Percentiles rank a stretch among this genome's conserved stretches.
phyloP scores from a whole-genome alignment of 2,888 invertebrate species.

The Zygaena filipendulae region DNA sequence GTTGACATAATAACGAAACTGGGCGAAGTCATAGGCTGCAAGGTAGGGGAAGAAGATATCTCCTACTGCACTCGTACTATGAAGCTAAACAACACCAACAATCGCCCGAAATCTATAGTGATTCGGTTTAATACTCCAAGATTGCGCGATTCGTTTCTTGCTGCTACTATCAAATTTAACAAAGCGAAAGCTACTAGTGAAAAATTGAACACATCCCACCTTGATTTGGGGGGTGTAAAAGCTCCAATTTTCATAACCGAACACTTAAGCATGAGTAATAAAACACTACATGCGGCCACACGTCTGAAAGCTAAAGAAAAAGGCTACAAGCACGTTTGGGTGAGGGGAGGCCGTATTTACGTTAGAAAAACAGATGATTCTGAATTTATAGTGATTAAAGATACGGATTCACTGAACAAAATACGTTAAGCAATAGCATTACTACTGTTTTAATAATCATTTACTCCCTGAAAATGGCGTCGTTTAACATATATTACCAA shows the following conservation, averaged over 20 bases:
- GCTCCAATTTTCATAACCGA: too few relatives aligned
- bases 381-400: too few relatives aligned
- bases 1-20: conserved; percentile 4
- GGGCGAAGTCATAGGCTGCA: conserved; percentile 2
- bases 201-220: too few relatives aligned
- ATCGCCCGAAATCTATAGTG: conserved; percentile 10
- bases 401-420: too few relatives aligned
- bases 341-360: background rate
- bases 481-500: conserved; percentile 5
- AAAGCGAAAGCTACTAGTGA: conserved; percentile 8
- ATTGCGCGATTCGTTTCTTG: conserved; percentile 6
- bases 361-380: background rate
- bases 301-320: background rate
- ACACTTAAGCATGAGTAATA: too few relatives aligned
- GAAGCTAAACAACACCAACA: conserved; percentile 2
- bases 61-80: conserved; percentile 10
- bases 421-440: too few relatives aligned
- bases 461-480: background rate
- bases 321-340: background rate
- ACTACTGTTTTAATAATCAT: too few relatives aligned
- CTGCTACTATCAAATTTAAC: conserved; percentile 8
- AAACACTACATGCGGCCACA: background rate
- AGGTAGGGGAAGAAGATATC: conserved; percentile 4
- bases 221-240: too few relatives aligned
- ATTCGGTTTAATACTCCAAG: conserved; percentile 6